Conservation (phyloP, 2,888 invertebrate genomes). For the Allophyes oxyacanthae region DNA sequence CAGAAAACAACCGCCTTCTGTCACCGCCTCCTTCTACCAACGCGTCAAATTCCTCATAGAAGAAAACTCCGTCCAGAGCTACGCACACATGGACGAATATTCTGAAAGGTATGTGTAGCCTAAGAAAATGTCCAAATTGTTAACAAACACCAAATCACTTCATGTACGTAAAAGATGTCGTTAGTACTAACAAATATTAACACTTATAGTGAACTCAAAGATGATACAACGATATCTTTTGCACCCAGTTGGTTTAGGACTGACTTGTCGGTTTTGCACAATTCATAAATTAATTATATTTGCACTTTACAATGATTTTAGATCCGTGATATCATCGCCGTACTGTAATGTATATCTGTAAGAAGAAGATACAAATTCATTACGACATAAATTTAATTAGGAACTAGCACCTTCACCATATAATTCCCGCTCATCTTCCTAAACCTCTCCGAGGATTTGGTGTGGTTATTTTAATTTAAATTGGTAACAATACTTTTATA, state of each 20-base stretch:
- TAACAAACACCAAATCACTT: conserved; percentile 83
- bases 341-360: conserved; percentile 78
- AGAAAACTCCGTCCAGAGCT: conserved; percentile 99
- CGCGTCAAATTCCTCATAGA: conserved; percentile 99
- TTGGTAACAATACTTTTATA: conserved; percentile 76
- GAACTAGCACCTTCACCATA: conserved; percentile 84
- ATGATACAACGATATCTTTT: conserved; percentile 75
- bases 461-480: conserved; percentile 87
- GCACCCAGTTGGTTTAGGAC: conserved; percentile 76
- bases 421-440: conserved; percentile 85
- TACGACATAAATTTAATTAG: conserved; percentile 77
- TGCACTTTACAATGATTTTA: conserved; percentile 86
- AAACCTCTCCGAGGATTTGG: conserved; percentile 89
- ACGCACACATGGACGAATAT: conserved; percentile 99
- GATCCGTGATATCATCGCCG: conserved; percentile 83
- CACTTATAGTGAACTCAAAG: conserved; percentile 35
- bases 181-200: conserved; percentile 51
- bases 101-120: conserved; percentile 96
- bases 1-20: conserved; percentile 98
- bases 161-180: conserved; percentile 81
- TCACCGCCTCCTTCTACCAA: conserved; percentile 99
- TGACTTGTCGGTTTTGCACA: conserved; percentile 80
- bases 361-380: conserved; percentile 79
- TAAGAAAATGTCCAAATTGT: conserved; percentile 57
- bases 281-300: conserved; percentile 80